Conservation (phyloP, 2,888 invertebrate genomes). For the Acanthoscelides obtectus region DNA sequence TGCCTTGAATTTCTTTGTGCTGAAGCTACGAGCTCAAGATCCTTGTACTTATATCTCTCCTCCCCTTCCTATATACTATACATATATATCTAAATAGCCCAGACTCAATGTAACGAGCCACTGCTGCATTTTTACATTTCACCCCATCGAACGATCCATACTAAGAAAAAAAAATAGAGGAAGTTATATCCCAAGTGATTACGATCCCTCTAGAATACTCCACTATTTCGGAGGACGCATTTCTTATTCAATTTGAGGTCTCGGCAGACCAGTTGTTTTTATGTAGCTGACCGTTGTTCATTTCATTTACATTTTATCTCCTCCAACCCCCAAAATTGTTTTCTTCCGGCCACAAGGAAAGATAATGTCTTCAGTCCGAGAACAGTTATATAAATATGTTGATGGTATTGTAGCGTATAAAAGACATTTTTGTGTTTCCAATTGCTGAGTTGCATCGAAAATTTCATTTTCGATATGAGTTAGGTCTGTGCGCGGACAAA, state of each 20-base stretch:
- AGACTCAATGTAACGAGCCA: conserved; percentile 7
- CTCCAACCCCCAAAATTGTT: background rate
- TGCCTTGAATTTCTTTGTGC: no score
- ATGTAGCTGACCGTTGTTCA: conserved; percentile 13
- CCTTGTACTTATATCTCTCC: no score
- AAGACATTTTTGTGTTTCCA: background rate
- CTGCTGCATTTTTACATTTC: conserved; percentile 4
- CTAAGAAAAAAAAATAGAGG: background rate
- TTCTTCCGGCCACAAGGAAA: background rate
- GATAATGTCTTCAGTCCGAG: background rate
- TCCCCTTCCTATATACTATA: no score
- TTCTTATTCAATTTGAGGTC: conserved; percentile 10
- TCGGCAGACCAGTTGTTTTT: conserved; percentile 11
- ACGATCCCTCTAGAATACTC: background rate
- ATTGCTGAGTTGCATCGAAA: background rate
- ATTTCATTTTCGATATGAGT: background rate
- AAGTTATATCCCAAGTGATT: background rate
- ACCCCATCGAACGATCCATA: background rate
- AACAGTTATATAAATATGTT: background rate
- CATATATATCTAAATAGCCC: no score
- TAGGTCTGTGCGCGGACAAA: background rate
- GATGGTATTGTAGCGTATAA: background rate
- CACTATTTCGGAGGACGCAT: conserved; percentile 12
- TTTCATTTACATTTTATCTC: conserved; percentile 14
- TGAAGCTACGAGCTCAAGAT: no score